These are phyloP conservation scores for Limosa lapponica DNA, from an alignment of 2,797 vertebrate genomes.

Conservation along the genomic window DNA sequence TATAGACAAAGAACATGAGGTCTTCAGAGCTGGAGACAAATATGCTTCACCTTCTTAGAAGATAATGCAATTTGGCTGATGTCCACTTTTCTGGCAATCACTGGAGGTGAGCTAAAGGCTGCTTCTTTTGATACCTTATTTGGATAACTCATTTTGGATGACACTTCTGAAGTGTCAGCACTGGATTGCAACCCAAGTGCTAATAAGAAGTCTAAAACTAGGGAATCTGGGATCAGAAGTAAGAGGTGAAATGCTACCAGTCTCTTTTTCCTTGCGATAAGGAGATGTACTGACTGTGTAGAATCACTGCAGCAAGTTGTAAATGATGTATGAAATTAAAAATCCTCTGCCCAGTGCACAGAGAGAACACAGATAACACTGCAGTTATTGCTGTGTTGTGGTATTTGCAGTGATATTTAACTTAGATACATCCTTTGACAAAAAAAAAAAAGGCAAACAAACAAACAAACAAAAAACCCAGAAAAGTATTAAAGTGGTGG, in stretches of 20 bases:
- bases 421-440: neutral
- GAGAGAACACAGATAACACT: neutral
- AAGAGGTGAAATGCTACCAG: neutral
- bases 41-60: neutral
- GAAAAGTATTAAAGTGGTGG: neutral
- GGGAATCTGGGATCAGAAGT: neutral
- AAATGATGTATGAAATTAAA: constrained; percentile 61
- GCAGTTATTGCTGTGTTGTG: neutral
- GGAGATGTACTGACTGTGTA: neutral
- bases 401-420: constrained; percentile 2
- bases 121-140: neutral
- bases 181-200: neutral
- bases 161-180: neutral
- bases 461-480: neutral
- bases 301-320: neutral
- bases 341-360: neutral
- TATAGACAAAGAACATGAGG: neutral
- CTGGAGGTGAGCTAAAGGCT: neutral
- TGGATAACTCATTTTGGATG: neutral
- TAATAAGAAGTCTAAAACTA: neutral
- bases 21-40: neutral
- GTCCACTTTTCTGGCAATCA: neutral
- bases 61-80: neutral
- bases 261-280: neutral
- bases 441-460: neutral